Base-by-base conservation (phyloP, 2,113 vertebrate genomes). In the Sebastes fasciatus region DNA sequence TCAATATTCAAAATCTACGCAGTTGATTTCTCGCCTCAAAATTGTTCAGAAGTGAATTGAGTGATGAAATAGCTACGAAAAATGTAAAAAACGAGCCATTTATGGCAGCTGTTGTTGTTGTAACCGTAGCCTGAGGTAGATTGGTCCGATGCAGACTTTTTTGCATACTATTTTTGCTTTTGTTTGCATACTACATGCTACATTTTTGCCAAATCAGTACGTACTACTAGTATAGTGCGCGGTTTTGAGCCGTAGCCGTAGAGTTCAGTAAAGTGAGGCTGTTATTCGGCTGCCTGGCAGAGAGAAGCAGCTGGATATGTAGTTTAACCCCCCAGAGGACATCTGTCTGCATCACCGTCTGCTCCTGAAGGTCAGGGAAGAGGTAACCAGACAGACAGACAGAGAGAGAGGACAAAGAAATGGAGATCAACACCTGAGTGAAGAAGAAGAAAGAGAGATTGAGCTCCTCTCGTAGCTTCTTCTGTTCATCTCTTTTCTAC, bases 291-390 rank as follows among this genome's bases (percentile, higher is more conserved):
- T 62, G 74, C 23, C 43, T 52, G 74, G 26, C 2, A 6, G 49
- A 74, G 66, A 54, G 58, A 73, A 70, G 80, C 87, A 86, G 87
- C 87, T 83, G 83, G 79, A 61, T 55, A n/a, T 82, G 79, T 67
- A 19, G 60, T 85, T 45, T 42, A 83, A 83, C 55, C 64, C 79
- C 77, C 73, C 45, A 54, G 80, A 86, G 74, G n/a, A 23, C 54
- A 64, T 77, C 66, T 74, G 75, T 74, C 68, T 75, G 75, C 55
- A 60, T 75, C 49, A 34, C 70, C 74, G 77, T 86, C 66, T 84
- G 67, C 73, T 76, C 16, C 74, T 72, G 72, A 84, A 85, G 84
- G 80, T 88, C 77, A 83, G 79, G 40, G n/a, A 2, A 79, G 62
- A 67, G 74, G 55, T 43, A 63, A 40, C 46, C 69, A 85, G 69